Evolutionary conservation across 2,113 vertebrate species (phyloP).

Genomic region (Seriola quinqueradiata): DNA sequence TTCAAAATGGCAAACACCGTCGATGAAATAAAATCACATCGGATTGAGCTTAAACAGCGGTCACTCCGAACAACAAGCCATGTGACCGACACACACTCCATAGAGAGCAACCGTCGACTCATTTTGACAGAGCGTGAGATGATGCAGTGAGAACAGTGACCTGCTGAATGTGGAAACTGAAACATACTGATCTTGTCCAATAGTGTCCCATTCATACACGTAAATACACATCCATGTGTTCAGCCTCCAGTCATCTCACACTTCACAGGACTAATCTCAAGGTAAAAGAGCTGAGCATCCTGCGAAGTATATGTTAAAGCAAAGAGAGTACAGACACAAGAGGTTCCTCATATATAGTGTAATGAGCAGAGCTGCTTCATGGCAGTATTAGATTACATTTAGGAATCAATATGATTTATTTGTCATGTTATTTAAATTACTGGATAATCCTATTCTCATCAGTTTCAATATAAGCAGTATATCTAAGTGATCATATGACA

Average conservation of each 20-base stretch:
- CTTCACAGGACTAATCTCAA: constrained; percentile 48
- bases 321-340: too few relatives aligned
- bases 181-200: neutral
- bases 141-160: constrained; percentile 27
- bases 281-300: constrained; percentile 31
- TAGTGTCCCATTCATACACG: neutral
- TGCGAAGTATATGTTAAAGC: neutral
- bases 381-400: constrained; percentile 38
- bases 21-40: constrained; percentile 62
- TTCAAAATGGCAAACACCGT: constrained; percentile 68
- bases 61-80: constrained; percentile 48
- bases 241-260: constrained; percentile 19
- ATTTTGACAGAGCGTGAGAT: constrained; percentile 3
- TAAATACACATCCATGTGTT: constrained; percentile 12
- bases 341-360: too few relatives aligned
- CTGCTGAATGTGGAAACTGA: constrained; percentile 30
- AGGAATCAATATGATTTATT: constrained; percentile 39
- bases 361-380: constrained; percentile 10
- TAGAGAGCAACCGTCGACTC: constrained; percentile 10
- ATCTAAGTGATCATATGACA: neutral
- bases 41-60: constrained; percentile 64
- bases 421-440: constrained; percentile 21
- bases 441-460: neutral
- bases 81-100: constrained; percentile 41
- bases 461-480: neutral